Conservation (phyloP, 1,140 invertebrate genomes). For the Brachionus calyciflorus region DNA sequence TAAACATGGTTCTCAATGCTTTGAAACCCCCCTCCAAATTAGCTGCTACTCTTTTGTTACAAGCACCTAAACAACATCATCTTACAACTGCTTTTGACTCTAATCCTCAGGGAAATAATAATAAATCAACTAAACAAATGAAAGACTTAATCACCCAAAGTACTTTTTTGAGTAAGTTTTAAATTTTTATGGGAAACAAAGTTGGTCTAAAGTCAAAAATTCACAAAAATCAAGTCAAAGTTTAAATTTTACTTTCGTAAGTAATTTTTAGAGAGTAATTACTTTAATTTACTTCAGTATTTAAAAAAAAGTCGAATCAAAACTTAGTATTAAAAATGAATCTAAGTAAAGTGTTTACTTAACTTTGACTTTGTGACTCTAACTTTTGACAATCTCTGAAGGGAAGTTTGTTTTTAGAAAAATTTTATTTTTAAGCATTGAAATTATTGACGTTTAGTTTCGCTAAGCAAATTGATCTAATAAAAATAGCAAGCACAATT, state of each 20-base stretch:
- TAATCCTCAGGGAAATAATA: not conserved
- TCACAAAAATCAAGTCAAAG: too few species aligned
- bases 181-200: not conserved
- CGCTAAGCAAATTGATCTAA: slow-evolving; percentile 6
- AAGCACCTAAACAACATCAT: slow-evolving; percentile 36
- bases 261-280: too few species aligned
- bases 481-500: slow-evolving; percentile 11
- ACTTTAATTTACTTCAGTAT: too few species aligned
- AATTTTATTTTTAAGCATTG: slow-evolving; percentile 21
- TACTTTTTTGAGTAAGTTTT: slow-evolving; percentile 28
- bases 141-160: slow-evolving; percentile 36
- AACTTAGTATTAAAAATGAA: too few species aligned
- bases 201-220: not conserved
- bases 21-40: slow-evolving; percentile 38
- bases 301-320: too few species aligned
- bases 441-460: slow-evolving; percentile 30
- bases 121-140: slow-evolving; percentile 43
- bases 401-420: too few species aligned
- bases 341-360: too few species aligned
- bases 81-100: not conserved
- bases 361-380: too few species aligned
- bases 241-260: too few species aligned
- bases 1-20: slow-evolving; percentile 18
- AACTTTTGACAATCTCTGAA: too few species aligned
- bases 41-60: slow-evolving; percentile 24